phyloP scores from a whole-genome alignment of 1,140 invertebrate species.

The Drosophila chauvacae region DNA sequence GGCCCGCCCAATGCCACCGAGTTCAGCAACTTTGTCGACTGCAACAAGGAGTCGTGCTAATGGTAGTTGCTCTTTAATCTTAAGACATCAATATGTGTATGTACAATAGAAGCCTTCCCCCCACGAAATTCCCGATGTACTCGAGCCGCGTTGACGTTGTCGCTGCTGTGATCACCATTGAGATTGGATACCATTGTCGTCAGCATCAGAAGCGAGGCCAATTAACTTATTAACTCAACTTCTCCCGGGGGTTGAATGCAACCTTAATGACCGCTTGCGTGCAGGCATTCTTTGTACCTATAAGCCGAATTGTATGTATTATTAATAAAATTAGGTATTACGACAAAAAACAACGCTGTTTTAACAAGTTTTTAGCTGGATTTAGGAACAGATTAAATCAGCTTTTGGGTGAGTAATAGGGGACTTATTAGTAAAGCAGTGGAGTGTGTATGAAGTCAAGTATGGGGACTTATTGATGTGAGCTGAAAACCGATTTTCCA shows the following conservation, averaged over 20 bases:
- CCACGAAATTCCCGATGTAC: constrained; percentile 11
- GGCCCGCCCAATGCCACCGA: constrained; percentile 86
- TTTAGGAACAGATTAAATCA: neutral
- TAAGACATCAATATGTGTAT: constrained; percentile 13
- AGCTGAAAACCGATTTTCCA: neutral
- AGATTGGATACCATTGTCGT: constrained; percentile 58
- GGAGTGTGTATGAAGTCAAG: neutral
- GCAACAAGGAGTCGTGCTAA: constrained; percentile 83
- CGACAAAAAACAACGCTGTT: neutral
- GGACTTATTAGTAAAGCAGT: neutral
- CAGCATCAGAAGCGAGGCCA: constrained; percentile 33
- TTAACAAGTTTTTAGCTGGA: neutral
- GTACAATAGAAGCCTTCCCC: constrained; percentile 24
- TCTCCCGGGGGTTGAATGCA: constrained; percentile 26
- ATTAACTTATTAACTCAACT: constrained; percentile 59
- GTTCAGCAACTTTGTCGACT: constrained; percentile 84
- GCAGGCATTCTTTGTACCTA: constrained; percentile 43
- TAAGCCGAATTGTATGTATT: constrained; percentile 47
- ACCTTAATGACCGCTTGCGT: constrained; percentile 45
- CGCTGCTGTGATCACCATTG: constrained; percentile 56
- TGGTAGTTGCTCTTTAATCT: constrained; percentile 2
- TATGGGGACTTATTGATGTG: neutral
- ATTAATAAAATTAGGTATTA: constrained; percentile 47
- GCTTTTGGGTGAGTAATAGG: neutral
- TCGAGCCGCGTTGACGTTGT: constrained; percentile 25